phyloP scores from a whole-genome alignment of 2,888 invertebrate genomes.

The Drymonia ruficornis region DNA sequence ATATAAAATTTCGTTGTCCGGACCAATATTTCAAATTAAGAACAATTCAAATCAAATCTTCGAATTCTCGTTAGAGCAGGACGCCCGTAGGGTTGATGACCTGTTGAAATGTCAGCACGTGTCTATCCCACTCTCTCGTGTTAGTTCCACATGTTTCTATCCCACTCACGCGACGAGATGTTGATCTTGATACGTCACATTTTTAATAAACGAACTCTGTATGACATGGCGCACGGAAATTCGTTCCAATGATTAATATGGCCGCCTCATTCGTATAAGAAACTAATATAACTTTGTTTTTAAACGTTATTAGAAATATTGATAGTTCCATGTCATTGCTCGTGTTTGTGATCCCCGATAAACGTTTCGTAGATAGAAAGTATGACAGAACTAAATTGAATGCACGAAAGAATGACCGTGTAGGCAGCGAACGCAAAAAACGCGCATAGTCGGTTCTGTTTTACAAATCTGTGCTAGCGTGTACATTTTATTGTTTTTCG shows the following conservation, averaged over 20 bases:
- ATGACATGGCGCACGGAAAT: constrained; percentile 83
- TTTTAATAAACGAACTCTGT: constrained; percentile 84
- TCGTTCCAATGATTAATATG: constrained; percentile 84
- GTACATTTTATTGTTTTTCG: constrained; percentile 38
- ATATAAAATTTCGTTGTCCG: constrained; percentile 62
- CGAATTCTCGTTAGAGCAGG: constrained; percentile 84
- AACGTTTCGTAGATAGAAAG: constrained; percentile 78
- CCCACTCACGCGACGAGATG: constrained; percentile 74
- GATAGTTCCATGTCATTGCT: constrained; percentile 83
- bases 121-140: constrained; percentile 65
- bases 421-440: constrained; percentile 67
- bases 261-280: constrained; percentile 71
- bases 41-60: constrained; percentile 84
- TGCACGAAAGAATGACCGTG: constrained; percentile 61
- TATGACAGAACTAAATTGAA: constrained; percentile 74
- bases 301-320: constrained; percentile 84
- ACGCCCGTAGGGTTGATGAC: constrained; percentile 83
- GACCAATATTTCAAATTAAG: constrained; percentile 81
- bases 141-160: constrained; percentile 53
- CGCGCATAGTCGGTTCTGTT: constrained; percentile 50
- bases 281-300: constrained; percentile 82
- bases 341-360: constrained; percentile 80
- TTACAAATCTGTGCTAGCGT: constrained; percentile 45
- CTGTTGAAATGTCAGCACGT: constrained; percentile 82
- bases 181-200: constrained; percentile 85